Evolutionary conservation across 2,113 vertebrate species (phyloP).

Genomic region (Turdus rufiventris): DNA sequence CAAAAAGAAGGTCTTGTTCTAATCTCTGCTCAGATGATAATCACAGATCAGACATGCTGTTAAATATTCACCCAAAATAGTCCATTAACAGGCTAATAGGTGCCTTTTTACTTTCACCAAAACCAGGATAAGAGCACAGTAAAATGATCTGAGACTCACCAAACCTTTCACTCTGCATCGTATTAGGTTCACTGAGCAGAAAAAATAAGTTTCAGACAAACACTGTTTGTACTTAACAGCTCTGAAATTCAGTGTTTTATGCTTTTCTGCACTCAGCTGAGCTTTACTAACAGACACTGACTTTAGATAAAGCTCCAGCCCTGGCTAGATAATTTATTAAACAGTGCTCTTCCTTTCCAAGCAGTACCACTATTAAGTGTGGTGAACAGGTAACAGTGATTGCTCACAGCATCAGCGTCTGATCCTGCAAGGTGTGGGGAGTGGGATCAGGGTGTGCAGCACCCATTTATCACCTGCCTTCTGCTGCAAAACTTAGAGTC

Average conservation of each 20-base stretch:
- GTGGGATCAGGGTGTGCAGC: rapidly evolving
- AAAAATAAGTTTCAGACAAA: neutral
- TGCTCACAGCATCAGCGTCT: neutral
- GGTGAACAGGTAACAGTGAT: neutral
- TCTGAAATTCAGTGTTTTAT: neutral
- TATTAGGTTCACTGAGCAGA: neutral
- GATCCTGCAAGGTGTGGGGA: neutral
- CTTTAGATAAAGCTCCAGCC: neutral
- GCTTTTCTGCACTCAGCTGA: neutral
- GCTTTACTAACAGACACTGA: neutral
- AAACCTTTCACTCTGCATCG: neutral
- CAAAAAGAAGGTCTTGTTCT: neutral
- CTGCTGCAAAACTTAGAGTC: neutral
- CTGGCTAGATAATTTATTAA: neutral
- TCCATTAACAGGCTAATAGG: neutral
- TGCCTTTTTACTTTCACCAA: neutral
- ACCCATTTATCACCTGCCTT: neutral
- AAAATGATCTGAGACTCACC: neutral
- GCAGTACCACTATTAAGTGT: neutral
- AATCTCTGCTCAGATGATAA: neutral
- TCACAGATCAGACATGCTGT: neutral
- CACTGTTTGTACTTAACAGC: rapidly evolving
- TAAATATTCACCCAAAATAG: neutral
- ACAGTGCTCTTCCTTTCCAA: neutral
- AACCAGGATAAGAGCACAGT: neutral